A percentile compares a stretch with the other conserved stretches of the same genome.
Evolutionary conservation across 2,888 invertebrate genomes (phyloP).

Genomic region (Rhodophaea formosa): DNA sequence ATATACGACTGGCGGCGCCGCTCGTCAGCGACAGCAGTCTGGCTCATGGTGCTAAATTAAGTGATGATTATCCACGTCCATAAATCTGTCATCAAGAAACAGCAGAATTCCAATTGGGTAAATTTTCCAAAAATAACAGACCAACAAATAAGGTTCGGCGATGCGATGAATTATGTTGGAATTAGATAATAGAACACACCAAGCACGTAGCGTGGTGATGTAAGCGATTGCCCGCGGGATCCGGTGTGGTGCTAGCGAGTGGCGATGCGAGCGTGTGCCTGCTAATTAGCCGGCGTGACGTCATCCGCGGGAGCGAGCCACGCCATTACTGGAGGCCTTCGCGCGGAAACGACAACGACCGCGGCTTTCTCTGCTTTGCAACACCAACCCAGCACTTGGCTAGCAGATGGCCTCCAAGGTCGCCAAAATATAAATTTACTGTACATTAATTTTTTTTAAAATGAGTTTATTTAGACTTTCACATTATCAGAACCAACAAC

Average conservation of each 20-base stretch:
- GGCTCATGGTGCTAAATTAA: constrained; percentile 7
- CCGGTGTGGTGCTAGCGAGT: constrained; percentile 50
- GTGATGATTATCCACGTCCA: constrained; percentile 7
- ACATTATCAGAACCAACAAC: not conserved
- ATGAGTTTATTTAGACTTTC: too few species aligned
- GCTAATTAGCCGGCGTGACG: constrained; percentile 73
- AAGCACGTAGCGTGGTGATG: constrained; percentile 65
- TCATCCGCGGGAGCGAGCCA: constrained; percentile 60
- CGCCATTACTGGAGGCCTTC: constrained; percentile 71
- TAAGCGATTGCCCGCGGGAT: constrained; percentile 74
- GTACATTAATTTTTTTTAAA: too few species aligned
- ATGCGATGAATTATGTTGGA: not conserved
- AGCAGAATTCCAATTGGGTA: not conserved
- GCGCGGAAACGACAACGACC: constrained; percentile 80
- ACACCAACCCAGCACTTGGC: constrained; percentile 43
- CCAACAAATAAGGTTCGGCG: constrained; percentile 5
- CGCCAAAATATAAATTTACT: constrained; percentile 24
- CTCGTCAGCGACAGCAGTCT: not conserved
- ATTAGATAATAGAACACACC: constrained; percentile 49
- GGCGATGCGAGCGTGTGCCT: constrained; percentile 59
- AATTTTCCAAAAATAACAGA: not conserved
- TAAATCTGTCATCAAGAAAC: constrained; percentile 7
- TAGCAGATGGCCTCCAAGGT: constrained; percentile 48
- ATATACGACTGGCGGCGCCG: not conserved
- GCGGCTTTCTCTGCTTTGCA: constrained; percentile 68